phyloP scores from a whole-genome alignment of 1,140 invertebrate species.

The Drosophila busckii region DNA sequence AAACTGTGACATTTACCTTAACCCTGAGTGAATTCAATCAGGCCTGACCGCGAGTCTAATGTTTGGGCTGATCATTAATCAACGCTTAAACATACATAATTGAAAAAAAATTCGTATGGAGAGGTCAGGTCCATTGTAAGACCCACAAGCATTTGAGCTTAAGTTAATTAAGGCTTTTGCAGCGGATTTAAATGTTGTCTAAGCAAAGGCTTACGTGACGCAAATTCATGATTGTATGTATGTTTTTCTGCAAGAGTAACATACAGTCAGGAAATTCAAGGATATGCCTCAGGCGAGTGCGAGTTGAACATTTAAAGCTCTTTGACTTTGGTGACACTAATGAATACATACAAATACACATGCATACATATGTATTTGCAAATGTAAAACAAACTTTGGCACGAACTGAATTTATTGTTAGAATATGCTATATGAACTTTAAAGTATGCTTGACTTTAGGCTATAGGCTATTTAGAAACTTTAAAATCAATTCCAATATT shows the following conservation, averaged over 20 bases:
- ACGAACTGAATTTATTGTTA: too few species aligned
- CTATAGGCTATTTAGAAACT: too few species aligned
- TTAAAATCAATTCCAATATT: too few species aligned
- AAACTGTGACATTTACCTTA: too few species aligned
- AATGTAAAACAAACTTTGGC: not conserved
- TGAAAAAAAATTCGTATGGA: constrained; percentile 5
- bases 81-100: constrained; percentile 2
- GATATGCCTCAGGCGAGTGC: constrained; percentile 49
- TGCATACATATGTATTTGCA: constrained; percentile 8
- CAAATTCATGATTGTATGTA: constrained; percentile 10
- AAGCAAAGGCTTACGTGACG: constrained; percentile 28
- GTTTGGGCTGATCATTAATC: constrained; percentile 67
- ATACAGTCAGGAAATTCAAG: too few species aligned
- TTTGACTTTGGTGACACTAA: constrained; percentile 67
- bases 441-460: too few species aligned
- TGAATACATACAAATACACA: constrained; percentile 43
- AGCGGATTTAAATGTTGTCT: constrained; percentile 57
- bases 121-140: constrained; percentile 9
- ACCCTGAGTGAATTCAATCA: too few species aligned
- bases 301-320: constrained; percentile 71
- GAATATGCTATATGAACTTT: too few species aligned
- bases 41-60: too few species aligned
- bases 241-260: constrained; percentile 16
- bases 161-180: constrained; percentile 72
- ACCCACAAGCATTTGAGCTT: constrained; percentile 10